These are phyloP conservation scores for Gymnocephalus cernua DNA, from an alignment of 2,113 vertebrate species.

Conservation along the genomic window DNA sequence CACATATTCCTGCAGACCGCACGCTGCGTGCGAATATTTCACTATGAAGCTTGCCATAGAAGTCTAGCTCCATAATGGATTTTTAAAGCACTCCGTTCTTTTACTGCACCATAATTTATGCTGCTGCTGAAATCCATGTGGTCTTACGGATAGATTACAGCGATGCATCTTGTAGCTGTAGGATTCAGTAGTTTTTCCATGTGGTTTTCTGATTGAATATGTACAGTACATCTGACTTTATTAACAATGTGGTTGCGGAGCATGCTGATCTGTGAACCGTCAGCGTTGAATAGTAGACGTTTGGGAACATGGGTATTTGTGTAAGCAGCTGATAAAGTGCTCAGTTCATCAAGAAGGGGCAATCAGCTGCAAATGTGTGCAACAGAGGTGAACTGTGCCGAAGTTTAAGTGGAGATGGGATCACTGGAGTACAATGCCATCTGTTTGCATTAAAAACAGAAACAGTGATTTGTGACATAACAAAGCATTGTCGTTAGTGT, in stretches of 20 bases:
- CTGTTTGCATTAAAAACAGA: conserved; percentile 5
- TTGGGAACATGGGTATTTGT: conserved; percentile 39
- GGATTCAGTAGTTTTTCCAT: conserved; percentile 62
- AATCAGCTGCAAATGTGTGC: neutral
- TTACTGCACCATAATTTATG: conserved; percentile 60
- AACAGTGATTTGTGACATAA: conserved; percentile 5
- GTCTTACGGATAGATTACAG: conserved; percentile 54
- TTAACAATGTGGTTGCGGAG: conserved; percentile 46
- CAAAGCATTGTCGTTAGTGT: neutral
- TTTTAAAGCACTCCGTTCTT: conserved; percentile 47
- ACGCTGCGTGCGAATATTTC: conserved; percentile 49
- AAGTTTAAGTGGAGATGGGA: neutral
- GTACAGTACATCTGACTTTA: conserved; percentile 45
- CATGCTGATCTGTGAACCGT: conserved; percentile 43
- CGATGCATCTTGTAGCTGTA: conserved; percentile 47
- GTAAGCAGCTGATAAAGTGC: conserved; percentile 45
- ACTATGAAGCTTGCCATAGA: conserved; percentile 30
- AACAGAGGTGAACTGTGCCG: neutral
- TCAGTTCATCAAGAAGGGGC: conserved; percentile 7
- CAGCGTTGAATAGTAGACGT: conserved; percentile 6
- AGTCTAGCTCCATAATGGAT: conserved; percentile 24
- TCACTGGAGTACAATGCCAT: neutral
- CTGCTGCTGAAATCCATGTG: conserved; percentile 57
- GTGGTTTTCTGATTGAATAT: conserved; percentile 30
- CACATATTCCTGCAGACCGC: conserved; percentile 35